Conservation (phyloP, 1,140 invertebrate species). For the Bombus sylvicola region DNA sequence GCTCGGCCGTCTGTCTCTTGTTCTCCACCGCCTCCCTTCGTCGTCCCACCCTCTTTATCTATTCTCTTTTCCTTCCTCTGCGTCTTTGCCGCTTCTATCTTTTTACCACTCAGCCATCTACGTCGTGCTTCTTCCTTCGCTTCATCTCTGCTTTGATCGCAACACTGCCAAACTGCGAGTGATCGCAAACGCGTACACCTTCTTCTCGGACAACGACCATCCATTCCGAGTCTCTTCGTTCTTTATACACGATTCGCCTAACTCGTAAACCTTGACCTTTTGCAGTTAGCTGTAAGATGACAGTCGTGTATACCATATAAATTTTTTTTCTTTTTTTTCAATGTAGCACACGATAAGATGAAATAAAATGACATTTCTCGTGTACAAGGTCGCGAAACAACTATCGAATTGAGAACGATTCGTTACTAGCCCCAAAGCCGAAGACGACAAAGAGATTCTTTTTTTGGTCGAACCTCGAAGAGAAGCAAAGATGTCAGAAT, state of each 20-base stretch:
- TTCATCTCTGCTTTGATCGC: constrained; percentile 18
- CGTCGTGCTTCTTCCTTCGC: neutral
- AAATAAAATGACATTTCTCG: neutral
- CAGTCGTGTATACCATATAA: neutral
- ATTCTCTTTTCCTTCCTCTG: constrained; percentile 1
- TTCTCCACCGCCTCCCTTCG: constrained; percentile 8
- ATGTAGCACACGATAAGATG: too few species aligned
- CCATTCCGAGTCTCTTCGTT: neutral
- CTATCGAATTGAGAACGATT: neutral
- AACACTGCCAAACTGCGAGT: too few species aligned
- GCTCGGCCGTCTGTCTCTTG: constrained; percentile 57
- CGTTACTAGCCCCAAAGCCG: neutral
- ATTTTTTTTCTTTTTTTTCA: neutral
- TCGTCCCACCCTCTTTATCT: neutral
- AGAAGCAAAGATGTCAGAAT: constrained; percentile 43
- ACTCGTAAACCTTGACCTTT: neutral
- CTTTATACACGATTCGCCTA: neutral
- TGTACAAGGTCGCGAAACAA: neutral
- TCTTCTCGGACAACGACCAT: neutral
- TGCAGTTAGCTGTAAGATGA: neutral
- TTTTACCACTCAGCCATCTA: constrained; percentile 5
- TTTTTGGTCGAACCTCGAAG: neutral
- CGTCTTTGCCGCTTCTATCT: constrained; percentile 11
- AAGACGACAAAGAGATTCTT: constrained; percentile 10
- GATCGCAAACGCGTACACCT: neutral